Evolutionary conservation across 2,113 vertebrate genomes (phyloP), one percentile per base, ranked within the genome.

Genomic region (Erinaceus europaeus): DNA sequence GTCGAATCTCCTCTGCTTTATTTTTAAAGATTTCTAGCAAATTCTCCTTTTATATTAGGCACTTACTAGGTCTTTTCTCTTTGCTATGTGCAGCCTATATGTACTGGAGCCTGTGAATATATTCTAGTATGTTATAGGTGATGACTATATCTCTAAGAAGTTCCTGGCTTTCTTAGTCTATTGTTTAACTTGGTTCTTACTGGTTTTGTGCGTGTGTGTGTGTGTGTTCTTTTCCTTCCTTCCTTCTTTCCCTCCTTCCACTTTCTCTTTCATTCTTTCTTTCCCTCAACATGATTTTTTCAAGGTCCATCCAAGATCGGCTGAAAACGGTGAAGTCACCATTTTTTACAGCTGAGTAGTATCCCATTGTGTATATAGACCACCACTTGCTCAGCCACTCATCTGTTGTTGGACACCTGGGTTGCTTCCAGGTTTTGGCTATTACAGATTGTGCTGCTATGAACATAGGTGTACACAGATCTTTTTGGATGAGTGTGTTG

Each of bases 91-190:
- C 6, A 90, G 3, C 17, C 32, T 77, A 0, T 92, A 20, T 72
- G 17, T 75, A 32, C 10, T 67, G 9, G 40, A 84, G 69, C 25
- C 21, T 89, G n/a, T 84, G 76, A 84, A 44, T 76, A 42, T 73
- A 44, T 72, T 72, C 53, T 81, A 75, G 4, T 50, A 20, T 84
- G 23, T 46, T 55, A 10, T 67, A 78, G 59, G 59, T 89, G 57
- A 88, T 71, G 74, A 18, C 74, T 81, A 65, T 81, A 65, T 29
- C 12, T 53, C 17, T 72, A 89, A 92, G 65, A 76, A 27, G 14
- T 44, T 29, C 25, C 44, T 89, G 85, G 20, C 40, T 92, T 86
- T 72, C 12, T 59, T 86, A 61, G 38, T 88, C 50, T 92, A 29
- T 65, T 86, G 32, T 77, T 59, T 32, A 21, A 79, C 52, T 91